A percentile compares a stretch with the other conserved stretches of the same genome.
Conservation (phyloP, 2,797 vertebrate genomes). For the Liparis tanakae region DNA sequence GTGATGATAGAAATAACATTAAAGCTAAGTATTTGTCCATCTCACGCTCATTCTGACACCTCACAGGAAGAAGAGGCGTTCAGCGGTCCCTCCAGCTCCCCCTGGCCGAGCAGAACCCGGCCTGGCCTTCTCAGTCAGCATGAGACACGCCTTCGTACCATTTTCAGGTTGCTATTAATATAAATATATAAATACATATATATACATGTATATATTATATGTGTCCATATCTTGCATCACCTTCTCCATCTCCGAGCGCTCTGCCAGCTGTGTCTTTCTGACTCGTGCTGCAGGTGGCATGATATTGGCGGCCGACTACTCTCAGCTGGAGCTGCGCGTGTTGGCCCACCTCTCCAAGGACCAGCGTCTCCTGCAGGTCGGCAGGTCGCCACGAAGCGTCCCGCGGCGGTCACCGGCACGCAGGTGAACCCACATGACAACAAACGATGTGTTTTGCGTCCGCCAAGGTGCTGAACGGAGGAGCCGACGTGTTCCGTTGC, state of each 20-base stretch:
- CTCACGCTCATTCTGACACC: background rate
- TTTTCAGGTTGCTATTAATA: conserved; percentile 87
- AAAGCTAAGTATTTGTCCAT: background rate
- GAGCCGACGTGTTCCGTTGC: conserved; percentile 92
- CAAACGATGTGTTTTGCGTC: background rate
- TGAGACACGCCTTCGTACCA: conserved; percentile 95
- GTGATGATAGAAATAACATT: background rate
- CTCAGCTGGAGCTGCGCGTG: conserved; percentile 94
- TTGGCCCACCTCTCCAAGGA: conserved; percentile 94
- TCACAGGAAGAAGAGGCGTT: conserved; percentile 59
- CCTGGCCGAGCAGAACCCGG: conserved; percentile 73
- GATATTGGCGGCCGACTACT: conserved; percentile 96
- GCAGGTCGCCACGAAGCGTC: background rate
- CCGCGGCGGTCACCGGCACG: background rate
- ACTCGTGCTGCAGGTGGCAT: conserved; percentile 86
- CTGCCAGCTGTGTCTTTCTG: conserved; percentile 6
- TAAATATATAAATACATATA: too few species aligned
- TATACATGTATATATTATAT: too few species aligned
- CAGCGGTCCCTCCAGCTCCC: conserved; percentile 48
- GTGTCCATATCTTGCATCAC: background rate
- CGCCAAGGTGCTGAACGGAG: conserved; percentile 86
- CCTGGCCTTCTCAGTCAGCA: conserved; percentile 90
- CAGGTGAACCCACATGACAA: background rate
- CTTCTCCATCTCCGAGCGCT: background rate
- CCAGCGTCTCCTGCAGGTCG: conserved; percentile 85